phyloP scores from a whole-genome alignment of 2,888 invertebrate genomes.

The Fissipunctia ypsillon region DNA sequence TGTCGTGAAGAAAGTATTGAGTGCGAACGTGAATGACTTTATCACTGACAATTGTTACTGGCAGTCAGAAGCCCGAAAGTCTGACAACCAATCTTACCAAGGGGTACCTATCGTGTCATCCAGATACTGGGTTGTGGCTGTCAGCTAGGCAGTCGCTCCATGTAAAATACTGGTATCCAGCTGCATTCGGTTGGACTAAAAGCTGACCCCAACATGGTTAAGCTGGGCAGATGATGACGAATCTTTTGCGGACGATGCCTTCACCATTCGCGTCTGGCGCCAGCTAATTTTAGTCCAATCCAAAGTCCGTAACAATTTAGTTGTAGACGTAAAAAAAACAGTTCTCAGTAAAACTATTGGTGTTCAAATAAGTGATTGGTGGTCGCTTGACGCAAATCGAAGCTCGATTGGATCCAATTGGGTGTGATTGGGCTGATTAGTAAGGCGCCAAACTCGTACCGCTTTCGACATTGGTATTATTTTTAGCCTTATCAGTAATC shows the following conservation, averaged over 20 bases:
- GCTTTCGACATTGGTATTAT: conserved; percentile 54
- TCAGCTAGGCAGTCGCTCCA: too few species aligned
- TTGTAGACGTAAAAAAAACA: conserved; percentile 67
- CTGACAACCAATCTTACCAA: neutral
- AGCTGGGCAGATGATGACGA: neutral
- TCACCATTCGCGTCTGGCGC: conserved; percentile 41
- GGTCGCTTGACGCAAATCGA: conserved; percentile 70
- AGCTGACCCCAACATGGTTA: neutral
- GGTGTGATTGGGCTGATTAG: conserved; percentile 66
- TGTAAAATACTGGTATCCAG: too few species aligned
- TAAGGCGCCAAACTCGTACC: conserved; percentile 63
- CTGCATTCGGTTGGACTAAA: neutral
- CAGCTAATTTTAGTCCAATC: conserved; percentile 52
- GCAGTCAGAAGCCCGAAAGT: neutral
- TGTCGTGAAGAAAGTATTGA: neutral
- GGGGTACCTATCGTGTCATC: neutral
- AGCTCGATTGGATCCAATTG: conserved; percentile 75
- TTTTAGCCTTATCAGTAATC: conserved; percentile 48
- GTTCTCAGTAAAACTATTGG: conserved; percentile 62
- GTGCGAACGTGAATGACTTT: neutral
- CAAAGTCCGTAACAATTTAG: conserved; percentile 67
- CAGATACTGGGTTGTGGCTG: too few species aligned
- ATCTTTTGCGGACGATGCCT: neutral
- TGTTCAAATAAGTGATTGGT: conserved; percentile 63
- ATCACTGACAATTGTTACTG: neutral